phyloP scores from a whole-genome alignment of 2,797 vertebrate species.

The Hyperoplus lanceolatus region DNA sequence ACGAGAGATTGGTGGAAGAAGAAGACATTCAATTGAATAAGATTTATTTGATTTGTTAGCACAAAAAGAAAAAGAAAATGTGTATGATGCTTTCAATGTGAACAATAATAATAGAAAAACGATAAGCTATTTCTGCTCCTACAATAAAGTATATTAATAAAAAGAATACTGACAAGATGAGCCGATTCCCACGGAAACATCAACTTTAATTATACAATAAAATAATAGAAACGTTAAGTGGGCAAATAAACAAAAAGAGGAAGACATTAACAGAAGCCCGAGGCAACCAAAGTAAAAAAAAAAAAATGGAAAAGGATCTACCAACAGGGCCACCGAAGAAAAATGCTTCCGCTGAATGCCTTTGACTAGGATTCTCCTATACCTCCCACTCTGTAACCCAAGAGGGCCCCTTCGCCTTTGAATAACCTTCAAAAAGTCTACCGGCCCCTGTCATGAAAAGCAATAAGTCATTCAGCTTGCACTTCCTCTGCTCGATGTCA shows the following conservation, averaged over 20 bases:
- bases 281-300: slow-evolving; percentile 46
- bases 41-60: no score
- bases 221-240: slow-evolving; percentile 40
- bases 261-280: slow-evolving; percentile 19
- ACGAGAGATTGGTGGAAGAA: slow-evolving; percentile 51
- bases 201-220: slow-evolving; percentile 23
- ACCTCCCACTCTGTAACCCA: slow-evolving; percentile 65
- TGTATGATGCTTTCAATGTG: no score
- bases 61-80: no score
- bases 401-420: slow-evolving; percentile 51
- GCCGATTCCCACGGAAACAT: slow-evolving; percentile 38
- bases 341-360: slow-evolving; percentile 39
- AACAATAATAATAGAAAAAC: no score
- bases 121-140: no score
- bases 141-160: no score
- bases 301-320: slow-evolving; percentile 35
- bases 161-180: slow-evolving; percentile 36
- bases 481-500: slow-evolving; percentile 61
- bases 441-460: slow-evolving; percentile 60
- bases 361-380: slow-evolving; percentile 38
- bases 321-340: slow-evolving; percentile 15
- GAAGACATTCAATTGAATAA: slow-evolving; percentile 47
- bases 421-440: slow-evolving; percentile 65
- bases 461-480: slow-evolving; percentile 52
- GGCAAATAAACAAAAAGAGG: slow-evolving; percentile 48